Percentiles rank a stretch among this genome's conserved stretches.
phyloP scores from a whole-genome alignment of 2,113 vertebrate genomes.

The Spilogale gracilis region DNA sequence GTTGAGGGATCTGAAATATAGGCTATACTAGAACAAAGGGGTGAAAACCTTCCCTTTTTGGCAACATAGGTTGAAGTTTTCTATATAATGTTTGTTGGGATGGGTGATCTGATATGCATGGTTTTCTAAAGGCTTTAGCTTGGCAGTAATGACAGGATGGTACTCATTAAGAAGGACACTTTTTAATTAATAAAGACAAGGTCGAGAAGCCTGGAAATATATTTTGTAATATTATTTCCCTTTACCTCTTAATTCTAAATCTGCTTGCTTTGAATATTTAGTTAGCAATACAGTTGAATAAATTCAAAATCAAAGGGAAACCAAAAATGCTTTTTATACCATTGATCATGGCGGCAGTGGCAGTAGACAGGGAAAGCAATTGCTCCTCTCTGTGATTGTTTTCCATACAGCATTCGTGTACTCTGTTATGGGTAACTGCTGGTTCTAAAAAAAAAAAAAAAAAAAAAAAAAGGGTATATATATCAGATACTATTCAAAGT shows the following conservation, averaged over 20 bases:
- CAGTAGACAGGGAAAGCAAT: neutral
- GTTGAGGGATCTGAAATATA: neutral
- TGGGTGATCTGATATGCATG: neutral
- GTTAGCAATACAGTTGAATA: neutral
- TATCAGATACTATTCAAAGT: neutral
- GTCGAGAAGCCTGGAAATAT: neutral
- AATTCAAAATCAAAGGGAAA: slow-evolving; percentile 2
- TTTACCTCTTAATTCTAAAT: slow-evolving; percentile 1
- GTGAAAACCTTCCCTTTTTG: neutral
- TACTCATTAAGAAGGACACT: neutral
- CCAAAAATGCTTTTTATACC: neutral
- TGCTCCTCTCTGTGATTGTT: neutral
- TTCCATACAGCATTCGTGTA: neutral
- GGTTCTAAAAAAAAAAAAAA: too few species aligned
- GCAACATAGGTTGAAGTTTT: neutral
- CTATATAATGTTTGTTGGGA: neutral
- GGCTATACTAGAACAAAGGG: neutral
- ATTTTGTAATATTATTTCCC: neutral
- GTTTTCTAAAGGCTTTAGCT: neutral
- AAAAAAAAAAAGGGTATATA: too few species aligned
- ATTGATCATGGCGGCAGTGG: neutral
- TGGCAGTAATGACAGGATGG: neutral
- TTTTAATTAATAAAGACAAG: neutral
- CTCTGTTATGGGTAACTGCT: neutral
- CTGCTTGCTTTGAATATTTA: slow-evolving; percentile 6